Percentiles rank a stretch among this genome's conserved stretches.
Conservation (phyloP, 1,140 invertebrate species). For the Cylas formicarius region DNA sequence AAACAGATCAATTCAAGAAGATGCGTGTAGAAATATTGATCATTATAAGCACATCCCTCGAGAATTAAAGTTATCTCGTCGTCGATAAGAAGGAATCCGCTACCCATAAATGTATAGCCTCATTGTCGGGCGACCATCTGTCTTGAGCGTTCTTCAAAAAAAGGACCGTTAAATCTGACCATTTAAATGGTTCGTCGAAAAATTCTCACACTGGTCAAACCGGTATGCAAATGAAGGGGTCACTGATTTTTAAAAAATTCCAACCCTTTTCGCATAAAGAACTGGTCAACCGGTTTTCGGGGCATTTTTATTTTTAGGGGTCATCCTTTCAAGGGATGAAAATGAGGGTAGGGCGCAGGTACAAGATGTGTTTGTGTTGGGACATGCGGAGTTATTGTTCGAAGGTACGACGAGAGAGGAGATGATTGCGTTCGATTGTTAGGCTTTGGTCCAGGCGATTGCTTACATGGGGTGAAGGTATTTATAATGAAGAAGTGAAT, state of each 20-base stretch:
- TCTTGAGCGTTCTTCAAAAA: too few species aligned
- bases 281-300: conserved; percentile 18
- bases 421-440: too few species aligned
- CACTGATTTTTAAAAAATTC: conserved; percentile 20
- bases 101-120: too few species aligned
- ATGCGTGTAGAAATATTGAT: too few species aligned
- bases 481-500: too few species aligned
- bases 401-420: conserved; percentile 6
- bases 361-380: conserved; percentile 14
- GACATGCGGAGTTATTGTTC: conserved; percentile 9
- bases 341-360: conserved; percentile 10
- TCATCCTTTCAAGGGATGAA: conserved; percentile 13
- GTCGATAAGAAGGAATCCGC: too few species aligned
- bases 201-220: conserved; percentile 26
- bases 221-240: conserved; percentile 29
- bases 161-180: conserved; percentile 2
- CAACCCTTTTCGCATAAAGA: background rate
- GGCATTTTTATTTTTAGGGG: conserved; percentile 14
- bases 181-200: background rate
- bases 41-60: too few species aligned
- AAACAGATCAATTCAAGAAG: too few species aligned
- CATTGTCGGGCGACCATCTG: too few species aligned
- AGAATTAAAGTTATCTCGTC: too few species aligned
- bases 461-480: too few species aligned
- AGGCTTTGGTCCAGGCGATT: too few species aligned